These are phyloP conservation scores for Chrysoperla carnea DNA, from an alignment of 1,140 invertebrate species.

Conservation along the genomic window DNA sequence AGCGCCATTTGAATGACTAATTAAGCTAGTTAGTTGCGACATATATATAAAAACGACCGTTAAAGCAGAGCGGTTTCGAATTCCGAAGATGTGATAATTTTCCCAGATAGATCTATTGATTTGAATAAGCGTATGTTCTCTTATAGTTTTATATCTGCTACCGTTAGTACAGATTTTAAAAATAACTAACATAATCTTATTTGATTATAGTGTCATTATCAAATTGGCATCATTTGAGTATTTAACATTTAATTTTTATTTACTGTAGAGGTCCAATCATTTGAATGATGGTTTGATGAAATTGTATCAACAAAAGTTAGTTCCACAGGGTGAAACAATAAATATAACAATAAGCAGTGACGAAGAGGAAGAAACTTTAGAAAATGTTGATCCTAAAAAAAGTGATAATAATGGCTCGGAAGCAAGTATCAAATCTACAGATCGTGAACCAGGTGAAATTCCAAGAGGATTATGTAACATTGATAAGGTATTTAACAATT, in stretches of 20 bases:
- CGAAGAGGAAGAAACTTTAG: constrained; percentile 19
- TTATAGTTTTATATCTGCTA: too few species aligned
- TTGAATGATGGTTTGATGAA: constrained; percentile 16
- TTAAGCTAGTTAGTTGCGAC: too few species aligned
- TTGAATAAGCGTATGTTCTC: too few species aligned
- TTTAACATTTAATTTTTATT: background rate
- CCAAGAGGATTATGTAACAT: constrained; percentile 1
- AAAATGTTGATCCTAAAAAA: constrained; percentile 21
- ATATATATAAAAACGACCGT: too few species aligned
- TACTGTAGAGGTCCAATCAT: constrained; percentile 6
- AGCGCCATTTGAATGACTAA: too few species aligned
- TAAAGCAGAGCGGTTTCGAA: too few species aligned
- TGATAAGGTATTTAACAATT: background rate
- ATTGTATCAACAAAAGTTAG: constrained; percentile 10
- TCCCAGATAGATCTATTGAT: too few species aligned
- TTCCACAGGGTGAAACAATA: constrained; percentile 2
- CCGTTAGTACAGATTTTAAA: too few species aligned
- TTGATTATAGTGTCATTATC: too few species aligned
- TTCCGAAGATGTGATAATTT: too few species aligned
- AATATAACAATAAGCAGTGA: constrained; percentile 6
- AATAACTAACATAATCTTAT: too few species aligned
- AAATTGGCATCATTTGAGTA: background rate
- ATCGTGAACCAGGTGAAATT: background rate
- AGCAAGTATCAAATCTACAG: background rate
- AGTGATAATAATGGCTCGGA: constrained; percentile 1